Evolutionary conservation across 2,113 vertebrate species (phyloP).

Genomic region (Lagopus leucura): DNA sequence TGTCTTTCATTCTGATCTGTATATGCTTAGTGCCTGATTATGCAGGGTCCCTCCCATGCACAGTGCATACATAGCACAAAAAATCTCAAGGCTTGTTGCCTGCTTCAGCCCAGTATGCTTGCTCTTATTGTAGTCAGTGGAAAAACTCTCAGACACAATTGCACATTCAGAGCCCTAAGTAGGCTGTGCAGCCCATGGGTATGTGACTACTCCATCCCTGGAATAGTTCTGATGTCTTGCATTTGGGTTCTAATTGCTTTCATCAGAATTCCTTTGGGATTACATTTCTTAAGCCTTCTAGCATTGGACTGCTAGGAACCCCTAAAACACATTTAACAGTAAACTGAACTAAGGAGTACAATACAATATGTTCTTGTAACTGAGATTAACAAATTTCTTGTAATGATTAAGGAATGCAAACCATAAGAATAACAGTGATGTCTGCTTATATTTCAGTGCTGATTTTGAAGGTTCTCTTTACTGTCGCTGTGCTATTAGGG

Average conservation of each 20-base stretch:
- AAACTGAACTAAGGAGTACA: neutral
- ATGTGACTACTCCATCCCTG: neutral
- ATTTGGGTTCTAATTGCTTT: neutral
- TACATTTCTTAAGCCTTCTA: neutral
- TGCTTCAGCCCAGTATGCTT: neutral
- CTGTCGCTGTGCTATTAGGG: neutral
- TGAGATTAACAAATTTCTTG: neutral
- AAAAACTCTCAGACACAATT: neutral
- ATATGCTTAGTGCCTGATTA: neutral
- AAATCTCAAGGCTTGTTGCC: neutral
- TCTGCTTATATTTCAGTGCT: neutral
- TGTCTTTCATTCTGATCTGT: neutral
- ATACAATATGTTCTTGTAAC: neutral
- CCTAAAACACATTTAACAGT: neutral
- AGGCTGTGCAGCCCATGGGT: neutral
- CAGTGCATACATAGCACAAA: neutral
- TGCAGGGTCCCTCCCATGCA: neutral
- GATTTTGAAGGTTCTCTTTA: neutral
- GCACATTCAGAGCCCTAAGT: neutral
- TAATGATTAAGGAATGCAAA: neutral
- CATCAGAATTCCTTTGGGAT: neutral
- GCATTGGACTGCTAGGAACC: neutral
- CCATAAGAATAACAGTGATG: neutral
- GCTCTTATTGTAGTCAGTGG: neutral
- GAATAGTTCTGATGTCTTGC: neutral